Evolutionary conservation across 2,797 vertebrate species (phyloP), one percentile per base, ranked within the genome.

Genomic region (Cirrhinus molitorella): DNA sequence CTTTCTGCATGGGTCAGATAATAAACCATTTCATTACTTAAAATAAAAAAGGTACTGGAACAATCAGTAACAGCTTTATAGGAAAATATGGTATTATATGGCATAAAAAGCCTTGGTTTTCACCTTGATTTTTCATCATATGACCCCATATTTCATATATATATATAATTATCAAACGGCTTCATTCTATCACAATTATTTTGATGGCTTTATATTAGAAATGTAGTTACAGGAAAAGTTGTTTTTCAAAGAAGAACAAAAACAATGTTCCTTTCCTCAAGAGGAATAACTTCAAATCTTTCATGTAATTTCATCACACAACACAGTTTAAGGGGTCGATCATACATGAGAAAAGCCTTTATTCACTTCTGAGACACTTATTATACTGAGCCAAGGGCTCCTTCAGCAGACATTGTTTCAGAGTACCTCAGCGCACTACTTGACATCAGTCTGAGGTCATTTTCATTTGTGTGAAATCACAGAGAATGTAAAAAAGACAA

Each of bases 281-380:
- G 28, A 45, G 65, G 25, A 73, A 67, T 83, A 10, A 87, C 70
- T 81, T 51, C 47, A 88, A 85, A 78, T 71, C 86, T 95, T 94
- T 89, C 93, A 89, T 81, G 67, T 89, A 83, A 84, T 95, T 94
- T 92, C 93, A 92, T 94, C 91, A 94, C 91, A 77, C 23, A 55
- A 75, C 65, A 80, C 80, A 71, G 79, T 85, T 85, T 66, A 55
- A 82, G 53, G 65, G 40, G 53, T 85, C 85, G 81, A 87, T 85
- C 75, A 77, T 80, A 82, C 83, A 85, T 85, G 49, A 84, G 77
- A 82, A 77, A 70, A 76, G 55, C 43, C 43, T 83, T 89, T 78
- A 81, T 84, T 28, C 53, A 74, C 63, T 75, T 80, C 80, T 73
- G 73, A 87, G 85, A 84, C 5, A 72, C 86, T 85, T 82, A 84